phyloP scores from a whole-genome alignment of 2,113 vertebrate genomes.

The Diphyllodes magnificus region DNA sequence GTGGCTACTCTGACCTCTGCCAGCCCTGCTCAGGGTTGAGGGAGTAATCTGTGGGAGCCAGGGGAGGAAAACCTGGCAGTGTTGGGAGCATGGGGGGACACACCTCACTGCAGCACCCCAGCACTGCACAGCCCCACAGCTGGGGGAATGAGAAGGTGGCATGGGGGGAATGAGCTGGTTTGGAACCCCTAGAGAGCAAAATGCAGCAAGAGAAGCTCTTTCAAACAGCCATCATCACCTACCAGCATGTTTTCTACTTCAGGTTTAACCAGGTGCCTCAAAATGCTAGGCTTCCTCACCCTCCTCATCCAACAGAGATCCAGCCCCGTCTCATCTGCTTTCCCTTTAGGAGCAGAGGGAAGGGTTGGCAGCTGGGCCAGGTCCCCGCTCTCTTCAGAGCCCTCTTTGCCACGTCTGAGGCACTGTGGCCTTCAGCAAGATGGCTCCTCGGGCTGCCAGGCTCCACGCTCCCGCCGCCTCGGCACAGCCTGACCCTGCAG shows the following conservation, averaged over 20 bases:
- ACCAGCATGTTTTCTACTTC: background rate
- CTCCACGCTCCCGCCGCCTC: rapidly evolving
- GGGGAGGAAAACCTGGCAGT: background rate
- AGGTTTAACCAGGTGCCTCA: background rate
- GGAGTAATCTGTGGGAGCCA: background rate
- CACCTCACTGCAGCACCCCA: rapidly evolving
- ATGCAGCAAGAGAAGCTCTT: background rate
- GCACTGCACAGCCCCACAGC: background rate
- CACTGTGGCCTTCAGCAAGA: background rate
- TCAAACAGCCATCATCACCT: background rate
- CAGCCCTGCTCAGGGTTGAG: background rate
- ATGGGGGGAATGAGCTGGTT: background rate
- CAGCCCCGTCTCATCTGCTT: background rate
- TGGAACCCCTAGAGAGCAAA: background rate
- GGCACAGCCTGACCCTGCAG: background rate
- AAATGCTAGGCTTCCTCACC: background rate
- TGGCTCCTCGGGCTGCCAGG: background rate
- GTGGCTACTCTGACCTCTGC: rapidly evolving
- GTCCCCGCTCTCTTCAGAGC: background rate
- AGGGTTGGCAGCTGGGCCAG: background rate
- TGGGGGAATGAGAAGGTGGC: background rate
- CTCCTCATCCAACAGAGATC: background rate
- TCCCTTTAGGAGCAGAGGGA: rapidly evolving
- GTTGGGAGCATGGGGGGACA: background rate
- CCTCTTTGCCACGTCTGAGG: rapidly evolving